Percentiles rank a stretch among this genome's conserved stretches.
Conservation (phyloP, 2,888 invertebrate species). For the Drosophila meridiana region DNA sequence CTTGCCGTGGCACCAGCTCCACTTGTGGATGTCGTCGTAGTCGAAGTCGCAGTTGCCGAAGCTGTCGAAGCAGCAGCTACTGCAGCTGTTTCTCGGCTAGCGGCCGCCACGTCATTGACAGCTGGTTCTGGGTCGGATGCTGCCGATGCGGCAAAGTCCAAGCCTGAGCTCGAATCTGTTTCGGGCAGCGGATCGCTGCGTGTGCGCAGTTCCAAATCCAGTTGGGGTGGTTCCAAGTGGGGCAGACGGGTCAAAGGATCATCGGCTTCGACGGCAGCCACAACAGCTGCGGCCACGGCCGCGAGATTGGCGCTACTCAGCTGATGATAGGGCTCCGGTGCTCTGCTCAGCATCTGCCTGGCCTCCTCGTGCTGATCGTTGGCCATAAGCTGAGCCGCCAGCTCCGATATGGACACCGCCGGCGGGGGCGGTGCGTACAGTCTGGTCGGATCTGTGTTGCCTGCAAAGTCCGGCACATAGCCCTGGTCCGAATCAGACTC, state of each 20-base stretch:
- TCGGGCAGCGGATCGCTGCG: neutral
- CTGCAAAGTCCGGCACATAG: neutral
- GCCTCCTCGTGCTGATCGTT: constrained; percentile 31
- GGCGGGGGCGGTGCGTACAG: constrained; percentile 9
- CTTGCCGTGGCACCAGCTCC: constrained; percentile 1
- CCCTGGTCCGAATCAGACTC: constrained; percentile 9
- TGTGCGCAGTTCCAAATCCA: constrained; percentile 5
- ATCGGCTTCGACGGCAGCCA: neutral
- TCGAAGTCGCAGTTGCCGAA: neutral
- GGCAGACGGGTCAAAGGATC: constrained; percentile 1
- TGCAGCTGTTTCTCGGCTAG: neutral
- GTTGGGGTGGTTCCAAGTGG: constrained; percentile 7
- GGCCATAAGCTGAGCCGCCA: constrained; percentile 36
- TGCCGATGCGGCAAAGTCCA: neutral
- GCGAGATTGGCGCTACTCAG: neutral
- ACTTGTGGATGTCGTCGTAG: neutral
- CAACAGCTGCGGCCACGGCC: constrained; percentile 20
- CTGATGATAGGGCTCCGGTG: constrained; percentile 11
- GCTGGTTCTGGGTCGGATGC: neutral
- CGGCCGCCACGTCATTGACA: neutral
- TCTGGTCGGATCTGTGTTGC: constrained; percentile 2
- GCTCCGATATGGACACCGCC: constrained; percentile 28
- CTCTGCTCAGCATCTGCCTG: neutral
- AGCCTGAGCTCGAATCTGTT: neutral
- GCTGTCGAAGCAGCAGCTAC: neutral